Percentiles rank a stretch among this genome's conserved stretches.
These are phyloP conservation scores for Spea multiplicata DNA, from an alignment of 2,113 vertebrate genomes.

Conservation along the genomic window DNA sequence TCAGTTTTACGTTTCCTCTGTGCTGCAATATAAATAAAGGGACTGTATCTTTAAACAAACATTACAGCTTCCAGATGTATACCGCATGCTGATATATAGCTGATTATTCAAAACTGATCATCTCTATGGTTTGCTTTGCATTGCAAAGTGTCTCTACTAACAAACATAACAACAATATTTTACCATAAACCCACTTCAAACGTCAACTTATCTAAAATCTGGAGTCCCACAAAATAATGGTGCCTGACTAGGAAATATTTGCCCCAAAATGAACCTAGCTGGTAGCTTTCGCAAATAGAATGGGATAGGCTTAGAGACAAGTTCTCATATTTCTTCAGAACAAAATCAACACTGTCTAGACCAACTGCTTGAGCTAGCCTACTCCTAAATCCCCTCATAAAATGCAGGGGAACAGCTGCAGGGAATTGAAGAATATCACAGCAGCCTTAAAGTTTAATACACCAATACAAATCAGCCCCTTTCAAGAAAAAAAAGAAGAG, in stretches of 20 bases:
- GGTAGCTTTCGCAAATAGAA: conserved; percentile 40
- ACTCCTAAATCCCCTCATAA: conserved; percentile 45
- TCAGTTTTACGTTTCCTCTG: background rate
- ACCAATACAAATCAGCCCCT: conserved; percentile 45
- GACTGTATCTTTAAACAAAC: conserved; percentile 44
- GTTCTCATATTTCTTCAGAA: conserved; percentile 44
- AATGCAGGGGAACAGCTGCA: conserved; percentile 55
- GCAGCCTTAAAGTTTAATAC: conserved; percentile 49
- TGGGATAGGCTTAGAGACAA: conserved; percentile 41
- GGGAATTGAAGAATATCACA: conserved; percentile 48
- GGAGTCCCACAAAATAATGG: conserved; percentile 27
- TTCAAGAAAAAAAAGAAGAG: conserved; percentile 23
- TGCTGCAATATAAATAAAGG: conserved; percentile 13
- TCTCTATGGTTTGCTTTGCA: conserved; percentile 26
- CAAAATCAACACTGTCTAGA: conserved; percentile 46
- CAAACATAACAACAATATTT: conserved; percentile 33
- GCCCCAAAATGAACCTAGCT: conserved; percentile 47
- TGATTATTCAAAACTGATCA: conserved; percentile 36
- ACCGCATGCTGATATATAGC: conserved; percentile 23
- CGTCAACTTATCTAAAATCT: conserved; percentile 36
- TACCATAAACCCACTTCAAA: conserved; percentile 29
- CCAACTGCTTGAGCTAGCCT: conserved; percentile 51
- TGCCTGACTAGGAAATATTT: conserved; percentile 46
- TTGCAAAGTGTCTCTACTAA: conserved; percentile 7
- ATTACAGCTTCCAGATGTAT: conserved; percentile 40